Evolutionary conservation across 1,140 invertebrate genomes (phyloP).

Genomic region (Drosophila sucinea): DNA sequence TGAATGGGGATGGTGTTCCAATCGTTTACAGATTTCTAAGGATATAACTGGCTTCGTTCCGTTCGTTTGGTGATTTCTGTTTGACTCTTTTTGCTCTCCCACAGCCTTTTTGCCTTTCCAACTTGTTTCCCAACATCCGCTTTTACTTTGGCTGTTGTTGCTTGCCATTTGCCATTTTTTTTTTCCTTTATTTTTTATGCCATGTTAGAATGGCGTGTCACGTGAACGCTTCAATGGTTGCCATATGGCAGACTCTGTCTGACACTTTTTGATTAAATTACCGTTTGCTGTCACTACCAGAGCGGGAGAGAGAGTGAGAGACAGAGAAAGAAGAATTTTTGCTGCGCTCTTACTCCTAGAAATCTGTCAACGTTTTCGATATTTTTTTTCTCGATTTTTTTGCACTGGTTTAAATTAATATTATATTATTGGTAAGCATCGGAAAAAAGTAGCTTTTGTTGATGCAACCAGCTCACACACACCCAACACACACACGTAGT

Average conservation of each 20-base stretch:
- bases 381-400: constrained; percentile 7
- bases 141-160: not conserved
- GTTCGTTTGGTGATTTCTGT: not conserved
- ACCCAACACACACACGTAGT: not conserved
- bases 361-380: constrained; percentile 24
- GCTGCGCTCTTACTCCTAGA: constrained; percentile 33
- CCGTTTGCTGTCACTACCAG: constrained; percentile 55
- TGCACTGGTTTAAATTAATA: constrained; percentile 17
- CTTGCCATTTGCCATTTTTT: constrained; percentile 19
- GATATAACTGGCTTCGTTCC: constrained; percentile 4
- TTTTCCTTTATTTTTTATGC: constrained; percentile 4
- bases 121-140: constrained; percentile 4
- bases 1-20: not conserved
- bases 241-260: constrained; percentile 53
- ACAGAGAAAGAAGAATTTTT: constrained; percentile 2
- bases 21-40: not conserved
- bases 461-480: not conserved
- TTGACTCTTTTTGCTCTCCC: not conserved
- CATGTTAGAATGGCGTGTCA: constrained; percentile 16
- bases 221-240: constrained; percentile 35
- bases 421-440: constrained; percentile 25
- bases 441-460: constrained; percentile 18
- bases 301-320: constrained; percentile 1
- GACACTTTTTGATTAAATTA: constrained; percentile 63
- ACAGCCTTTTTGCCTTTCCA: constrained; percentile 5